Conservation (phyloP, 2,113 vertebrate genomes). For the Apeltes quadracus region DNA sequence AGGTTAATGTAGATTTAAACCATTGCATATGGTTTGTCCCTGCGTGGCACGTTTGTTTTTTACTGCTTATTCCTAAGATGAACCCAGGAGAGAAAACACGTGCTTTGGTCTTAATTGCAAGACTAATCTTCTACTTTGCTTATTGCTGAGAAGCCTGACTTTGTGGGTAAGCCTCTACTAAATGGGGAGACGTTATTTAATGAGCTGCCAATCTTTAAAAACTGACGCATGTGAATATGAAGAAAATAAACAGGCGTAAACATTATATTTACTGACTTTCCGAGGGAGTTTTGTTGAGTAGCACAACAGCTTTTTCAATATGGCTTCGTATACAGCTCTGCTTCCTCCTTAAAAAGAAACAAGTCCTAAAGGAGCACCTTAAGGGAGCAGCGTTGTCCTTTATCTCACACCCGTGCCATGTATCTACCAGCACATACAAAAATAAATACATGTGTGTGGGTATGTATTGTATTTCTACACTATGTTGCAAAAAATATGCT, state of each 20-base stretch:
- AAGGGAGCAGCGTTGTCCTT: conserved; percentile 28
- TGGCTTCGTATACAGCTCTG: conserved; percentile 6
- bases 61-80: conserved; percentile 48
- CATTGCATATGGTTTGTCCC: conserved; percentile 11
- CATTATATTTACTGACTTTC: not conserved
- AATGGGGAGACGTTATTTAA: conserved; percentile 72
- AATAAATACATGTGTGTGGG: conserved; percentile 55
- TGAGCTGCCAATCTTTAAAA: conserved; percentile 68
- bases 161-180: conserved; percentile 64
- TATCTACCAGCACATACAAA: conserved; percentile 55
- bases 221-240: no score
- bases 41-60: conserved; percentile 38
- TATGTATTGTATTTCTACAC: conserved; percentile 66
- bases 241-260: conserved; percentile 27
- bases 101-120: conserved; percentile 67
- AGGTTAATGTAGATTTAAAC: not conserved
- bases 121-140: conserved; percentile 75
- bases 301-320: conserved; percentile 6
- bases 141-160: conserved; percentile 56
- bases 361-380: conserved; percentile 23
- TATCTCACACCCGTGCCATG: conserved; percentile 29
- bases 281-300: conserved; percentile 30
- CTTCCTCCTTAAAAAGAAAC: conserved; percentile 47
- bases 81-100: conserved; percentile 53
- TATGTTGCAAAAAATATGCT: conserved; percentile 68